A percentile compares a stretch with the other conserved stretches of the same genome.
These are phyloP conservation scores for Cephus pulcher DNA, from an alignment of 2,888 invertebrate genomes.

Conservation along the genomic window DNA sequence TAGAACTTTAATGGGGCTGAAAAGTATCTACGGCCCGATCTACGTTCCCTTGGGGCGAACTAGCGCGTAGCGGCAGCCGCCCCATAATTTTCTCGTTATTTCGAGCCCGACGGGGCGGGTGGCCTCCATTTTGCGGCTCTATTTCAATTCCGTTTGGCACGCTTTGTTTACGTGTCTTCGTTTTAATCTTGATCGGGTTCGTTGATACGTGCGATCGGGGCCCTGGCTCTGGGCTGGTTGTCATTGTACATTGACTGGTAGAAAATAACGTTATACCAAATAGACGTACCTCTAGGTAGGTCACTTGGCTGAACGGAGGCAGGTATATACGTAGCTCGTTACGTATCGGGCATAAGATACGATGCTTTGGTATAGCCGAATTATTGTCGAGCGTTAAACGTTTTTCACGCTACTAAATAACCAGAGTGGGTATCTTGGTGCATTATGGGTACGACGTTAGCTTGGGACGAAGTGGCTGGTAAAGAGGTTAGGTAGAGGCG, in stretches of 20 bases:
- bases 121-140: slow-evolving; percentile 23
- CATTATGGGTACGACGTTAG: neutral
- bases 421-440: neutral
- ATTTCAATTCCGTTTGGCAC: slow-evolving; percentile 38
- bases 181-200: slow-evolving; percentile 46
- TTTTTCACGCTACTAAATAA: neutral
- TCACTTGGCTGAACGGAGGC: neutral
- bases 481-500: neutral
- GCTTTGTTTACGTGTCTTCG: slow-evolving; percentile 46
- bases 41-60: slow-evolving; percentile 35
- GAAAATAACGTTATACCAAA: neutral
- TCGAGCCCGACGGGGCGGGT: slow-evolving; percentile 16
- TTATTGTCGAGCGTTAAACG: neutral
- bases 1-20: slow-evolving; percentile 53
- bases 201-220: slow-evolving; percentile 48
- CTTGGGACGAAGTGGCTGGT: neutral
- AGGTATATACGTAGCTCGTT: neutral
- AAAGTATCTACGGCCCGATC: slow-evolving; percentile 59
- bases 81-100: slow-evolving; percentile 65
- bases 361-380: neutral
- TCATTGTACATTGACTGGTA: neutral
- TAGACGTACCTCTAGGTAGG: neutral
- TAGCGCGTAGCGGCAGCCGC: slow-evolving; percentile 38
- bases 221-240: neutral
- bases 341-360: neutral